These are phyloP conservation scores for Patella ulyssiponensis DNA, from an alignment of 2,888 invertebrate genomes.

Conservation along the genomic window DNA sequence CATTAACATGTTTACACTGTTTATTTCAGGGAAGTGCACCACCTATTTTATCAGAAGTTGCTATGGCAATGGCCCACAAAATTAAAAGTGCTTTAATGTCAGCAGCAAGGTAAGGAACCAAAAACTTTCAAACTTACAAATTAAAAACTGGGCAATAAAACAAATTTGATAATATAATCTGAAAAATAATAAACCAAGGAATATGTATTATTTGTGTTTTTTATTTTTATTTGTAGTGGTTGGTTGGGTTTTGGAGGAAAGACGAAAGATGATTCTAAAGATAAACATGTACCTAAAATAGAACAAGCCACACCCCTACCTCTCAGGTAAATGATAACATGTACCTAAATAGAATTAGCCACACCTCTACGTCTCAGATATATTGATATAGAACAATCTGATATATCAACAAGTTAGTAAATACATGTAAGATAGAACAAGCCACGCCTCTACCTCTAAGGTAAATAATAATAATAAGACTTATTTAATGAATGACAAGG, in stretches of 20 bases:
- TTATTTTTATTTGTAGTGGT: conserved; percentile 62
- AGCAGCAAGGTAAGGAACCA: conserved; percentile 70
- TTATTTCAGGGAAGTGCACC: conserved; percentile 80
- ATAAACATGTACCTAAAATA: conserved; percentile 72
- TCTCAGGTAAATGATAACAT: conserved; percentile 73
- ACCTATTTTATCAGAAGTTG: conserved; percentile 90
- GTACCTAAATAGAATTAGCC: conserved; percentile 59
- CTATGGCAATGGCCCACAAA: conserved; percentile 90
- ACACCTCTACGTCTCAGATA: conserved; percentile 81
- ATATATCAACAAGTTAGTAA: no score
- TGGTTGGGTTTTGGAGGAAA: conserved; percentile 72
- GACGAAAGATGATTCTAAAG: conserved; percentile 56
- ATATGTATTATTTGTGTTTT: conserved; percentile 7
- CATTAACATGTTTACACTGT: neutral
- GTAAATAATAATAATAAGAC: no score
- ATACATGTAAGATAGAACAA: no score
- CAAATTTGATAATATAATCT: no score
- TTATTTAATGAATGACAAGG: no score
- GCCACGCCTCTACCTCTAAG: no score
- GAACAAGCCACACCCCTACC: conserved; percentile 82
- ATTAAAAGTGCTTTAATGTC: conserved; percentile 76
- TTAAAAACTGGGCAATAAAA: neutral
- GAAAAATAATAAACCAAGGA: no score
- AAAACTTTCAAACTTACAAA: neutral
- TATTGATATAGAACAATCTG: neutral